Conservation (phyloP, 2,113 vertebrate species). For the Myocastor coypus region DNA sequence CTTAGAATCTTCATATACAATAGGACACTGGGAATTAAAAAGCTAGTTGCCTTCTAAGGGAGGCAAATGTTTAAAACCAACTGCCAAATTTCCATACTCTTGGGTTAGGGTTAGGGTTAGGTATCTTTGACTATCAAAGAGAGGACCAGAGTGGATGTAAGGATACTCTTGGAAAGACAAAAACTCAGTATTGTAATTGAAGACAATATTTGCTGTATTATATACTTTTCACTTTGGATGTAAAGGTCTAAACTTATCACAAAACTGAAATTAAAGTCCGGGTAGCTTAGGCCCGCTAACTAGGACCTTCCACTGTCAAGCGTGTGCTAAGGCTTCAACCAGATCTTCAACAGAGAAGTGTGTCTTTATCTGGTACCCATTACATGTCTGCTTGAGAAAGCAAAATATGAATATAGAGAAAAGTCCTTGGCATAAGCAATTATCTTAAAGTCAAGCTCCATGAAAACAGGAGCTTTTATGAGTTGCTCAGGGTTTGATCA, state of each 20-base stretch:
- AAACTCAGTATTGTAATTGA: neutral
- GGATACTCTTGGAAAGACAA: neutral
- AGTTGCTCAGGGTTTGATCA: neutral
- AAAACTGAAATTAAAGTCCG: slow-evolving; percentile 30
- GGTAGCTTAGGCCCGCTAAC: neutral
- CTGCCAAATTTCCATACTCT: neutral
- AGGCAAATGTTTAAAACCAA: too few species aligned
- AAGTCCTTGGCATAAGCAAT: neutral
- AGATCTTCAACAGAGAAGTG: neutral
- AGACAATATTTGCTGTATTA: neutral
- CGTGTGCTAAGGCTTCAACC: neutral
- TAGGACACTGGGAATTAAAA: slow-evolving; percentile 35
- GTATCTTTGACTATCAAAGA: neutral
- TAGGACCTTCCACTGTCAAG: neutral
- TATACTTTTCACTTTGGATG: slow-evolving; percentile 10
- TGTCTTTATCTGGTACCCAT: neutral
- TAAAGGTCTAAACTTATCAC: neutral
- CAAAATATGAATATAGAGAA: neutral
- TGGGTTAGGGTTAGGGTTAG: too few species aligned
- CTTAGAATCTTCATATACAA: neutral
- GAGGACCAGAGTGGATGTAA: neutral
- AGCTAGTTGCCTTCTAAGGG: too few species aligned
- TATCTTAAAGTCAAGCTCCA: neutral
- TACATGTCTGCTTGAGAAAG: neutral
- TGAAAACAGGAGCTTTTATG: neutral